Evolutionary conservation across 2,113 vertebrate species (phyloP).

Genomic region (Eclectus roratus): DNA sequence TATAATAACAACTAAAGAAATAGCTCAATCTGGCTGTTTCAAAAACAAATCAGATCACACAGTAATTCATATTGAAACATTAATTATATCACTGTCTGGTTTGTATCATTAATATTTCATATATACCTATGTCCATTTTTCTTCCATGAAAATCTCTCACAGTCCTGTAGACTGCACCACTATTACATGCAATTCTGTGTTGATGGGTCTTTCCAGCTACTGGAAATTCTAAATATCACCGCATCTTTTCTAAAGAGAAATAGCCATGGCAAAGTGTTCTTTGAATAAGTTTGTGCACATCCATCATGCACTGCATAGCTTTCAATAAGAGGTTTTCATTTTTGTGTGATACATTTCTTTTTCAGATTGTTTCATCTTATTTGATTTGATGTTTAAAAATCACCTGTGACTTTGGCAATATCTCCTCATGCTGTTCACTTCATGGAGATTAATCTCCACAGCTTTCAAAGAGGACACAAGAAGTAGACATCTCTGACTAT

Average conservation of each 20-base stretch:
- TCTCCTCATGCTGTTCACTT: neutral
- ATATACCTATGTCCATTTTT: neutral
- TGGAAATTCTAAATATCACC: neutral
- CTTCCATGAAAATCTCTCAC: neutral
- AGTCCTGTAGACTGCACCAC: neutral
- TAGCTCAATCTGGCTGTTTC: neutral
- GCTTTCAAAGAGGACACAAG: neutral
- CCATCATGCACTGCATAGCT: neutral
- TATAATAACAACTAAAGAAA: neutral
- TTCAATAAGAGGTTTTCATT: neutral
- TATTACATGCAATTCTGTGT: neutral
- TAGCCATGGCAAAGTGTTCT: neutral
- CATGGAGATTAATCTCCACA: neutral
- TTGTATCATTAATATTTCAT: neutral
- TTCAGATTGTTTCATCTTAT: neutral
- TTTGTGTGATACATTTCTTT: neutral
- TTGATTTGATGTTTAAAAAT: conserved; percentile 11
- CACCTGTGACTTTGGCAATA: neutral
- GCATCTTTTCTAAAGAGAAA: neutral
- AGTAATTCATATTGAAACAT: neutral
- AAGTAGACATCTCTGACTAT: neutral
- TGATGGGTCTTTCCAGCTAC: neutral
- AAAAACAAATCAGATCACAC: neutral
- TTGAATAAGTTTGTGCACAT: neutral
- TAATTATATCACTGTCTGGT: neutral